phyloP scores from a whole-genome alignment of 2,888 invertebrate species.

The Belgica antarctica region DNA sequence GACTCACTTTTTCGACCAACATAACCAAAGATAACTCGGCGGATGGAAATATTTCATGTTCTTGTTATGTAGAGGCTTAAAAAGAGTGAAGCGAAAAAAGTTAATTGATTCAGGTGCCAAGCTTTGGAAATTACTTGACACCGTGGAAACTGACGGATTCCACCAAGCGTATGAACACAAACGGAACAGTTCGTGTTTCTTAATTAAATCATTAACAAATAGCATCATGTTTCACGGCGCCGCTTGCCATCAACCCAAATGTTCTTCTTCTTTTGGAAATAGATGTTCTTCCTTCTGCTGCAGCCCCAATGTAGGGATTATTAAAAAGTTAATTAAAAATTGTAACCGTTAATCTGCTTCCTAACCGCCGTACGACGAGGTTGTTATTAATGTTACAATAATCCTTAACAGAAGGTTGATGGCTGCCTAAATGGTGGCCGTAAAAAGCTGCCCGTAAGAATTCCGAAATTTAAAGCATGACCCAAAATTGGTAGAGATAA shows the following conservation, averaged over 20 bases:
- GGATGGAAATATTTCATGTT: not conserved
- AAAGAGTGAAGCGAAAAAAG: not conserved
- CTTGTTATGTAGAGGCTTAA: not conserved
- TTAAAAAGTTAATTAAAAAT: constrained; percentile 41
- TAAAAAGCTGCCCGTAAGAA: not conserved
- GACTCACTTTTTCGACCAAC: no score
- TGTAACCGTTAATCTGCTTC: constrained; percentile 22
- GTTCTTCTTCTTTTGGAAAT: not conserved
- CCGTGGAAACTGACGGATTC: not conserved
- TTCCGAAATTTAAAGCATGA: not conserved
- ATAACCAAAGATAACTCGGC: not conserved
- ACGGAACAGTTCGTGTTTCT: constrained; percentile 21
- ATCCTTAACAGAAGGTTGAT: not conserved
- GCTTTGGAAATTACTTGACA: not conserved
- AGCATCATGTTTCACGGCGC: constrained; percentile 23
- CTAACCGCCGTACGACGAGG: constrained; percentile 4
- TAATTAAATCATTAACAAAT: constrained; percentile 11
- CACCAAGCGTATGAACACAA: not conserved
- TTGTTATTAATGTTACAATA: constrained; percentile 11
- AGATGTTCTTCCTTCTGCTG: no score
- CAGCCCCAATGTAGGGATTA: constrained; percentile 14
- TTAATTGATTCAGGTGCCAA: constrained; percentile 8
- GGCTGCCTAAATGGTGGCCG: not conserved
- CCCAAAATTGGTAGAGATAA: constrained; percentile 5
- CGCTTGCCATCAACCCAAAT: not conserved